Percentiles rank a stretch among this genome's conserved stretches.
Evolutionary conservation across 1,140 invertebrate species (phyloP).

Genomic region (Vanessa atalanta): DNA sequence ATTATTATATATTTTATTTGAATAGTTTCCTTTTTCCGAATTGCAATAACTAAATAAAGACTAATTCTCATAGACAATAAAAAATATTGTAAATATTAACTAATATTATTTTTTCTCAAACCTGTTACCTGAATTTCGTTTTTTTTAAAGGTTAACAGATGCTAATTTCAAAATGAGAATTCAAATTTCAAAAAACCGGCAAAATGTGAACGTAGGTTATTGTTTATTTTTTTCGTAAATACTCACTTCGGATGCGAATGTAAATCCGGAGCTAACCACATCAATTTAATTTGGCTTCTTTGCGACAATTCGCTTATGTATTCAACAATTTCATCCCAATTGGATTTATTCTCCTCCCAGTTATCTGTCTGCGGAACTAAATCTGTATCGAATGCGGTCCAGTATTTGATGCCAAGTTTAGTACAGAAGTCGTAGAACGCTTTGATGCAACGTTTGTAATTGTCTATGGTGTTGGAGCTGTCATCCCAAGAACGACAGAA

Average conservation of each 20-base stretch:
- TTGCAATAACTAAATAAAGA: no score
- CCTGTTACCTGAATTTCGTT: no score
- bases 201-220: no score
- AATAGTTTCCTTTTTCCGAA: no score
- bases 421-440: slow-evolving; percentile 84
- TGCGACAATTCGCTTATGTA: slow-evolving; percentile 81
- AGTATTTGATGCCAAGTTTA: slow-evolving; percentile 84
- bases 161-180: no score
- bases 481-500: slow-evolving; percentile 82
- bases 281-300: slow-evolving; percentile 81
- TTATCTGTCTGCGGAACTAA: slow-evolving; percentile 75
- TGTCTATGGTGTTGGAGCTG: slow-evolving; percentile 80
- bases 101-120: no score
- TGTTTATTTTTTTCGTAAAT: background rate
- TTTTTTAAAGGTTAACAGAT: no score
- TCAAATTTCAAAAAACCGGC: no score
- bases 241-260: slow-evolving; percentile 82
- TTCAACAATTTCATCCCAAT: slow-evolving; percentile 83
- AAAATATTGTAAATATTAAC: no score
- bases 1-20: background rate
- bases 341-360: slow-evolving; percentile 80
- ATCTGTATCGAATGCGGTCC: slow-evolving; percentile 84
- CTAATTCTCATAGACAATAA: no score
- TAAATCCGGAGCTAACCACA: slow-evolving; percentile 84
- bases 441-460: slow-evolving; percentile 82